phyloP scores from a whole-genome alignment of 2,113 vertebrate species.

The Coturnix japonica region DNA sequence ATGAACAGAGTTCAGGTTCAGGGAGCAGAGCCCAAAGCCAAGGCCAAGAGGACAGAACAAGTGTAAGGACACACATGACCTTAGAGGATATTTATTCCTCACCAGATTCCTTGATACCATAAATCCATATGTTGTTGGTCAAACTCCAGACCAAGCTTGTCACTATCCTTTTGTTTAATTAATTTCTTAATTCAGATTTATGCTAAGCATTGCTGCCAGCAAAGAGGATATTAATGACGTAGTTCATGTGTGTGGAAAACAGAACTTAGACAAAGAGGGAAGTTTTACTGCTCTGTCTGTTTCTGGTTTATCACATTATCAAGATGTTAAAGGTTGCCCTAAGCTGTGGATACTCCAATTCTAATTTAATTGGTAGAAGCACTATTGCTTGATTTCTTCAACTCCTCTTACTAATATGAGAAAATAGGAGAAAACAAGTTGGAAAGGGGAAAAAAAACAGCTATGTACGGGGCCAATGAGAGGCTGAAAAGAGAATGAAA shows the following conservation, averaged over 20 bases:
- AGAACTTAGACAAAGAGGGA: conserved; percentile 36
- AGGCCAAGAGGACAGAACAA: neutral
- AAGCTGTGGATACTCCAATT: conserved; percentile 26
- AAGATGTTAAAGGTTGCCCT: conserved; percentile 45
- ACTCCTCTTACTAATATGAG: neutral
- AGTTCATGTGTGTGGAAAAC: neutral
- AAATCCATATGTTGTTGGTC: neutral
- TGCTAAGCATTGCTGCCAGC: conserved; percentile 15
- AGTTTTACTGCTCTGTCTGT: conserved; percentile 45
- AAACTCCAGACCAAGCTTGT: neutral
- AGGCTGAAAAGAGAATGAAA: neutral
- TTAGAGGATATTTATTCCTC: neutral
- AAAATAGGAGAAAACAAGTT: neutral
- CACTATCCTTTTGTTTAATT: neutral
- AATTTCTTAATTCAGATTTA: conserved; percentile 27
- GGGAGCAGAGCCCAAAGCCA: neutral
- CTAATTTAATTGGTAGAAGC: conserved; percentile 34
- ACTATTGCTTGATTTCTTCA: neutral
- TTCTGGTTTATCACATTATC: conserved; percentile 61
- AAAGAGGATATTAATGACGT: conserved; percentile 9
- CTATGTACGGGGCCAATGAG: neutral
- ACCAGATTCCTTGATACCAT: neutral
- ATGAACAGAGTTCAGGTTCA: neutral
- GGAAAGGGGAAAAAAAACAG: neutral
- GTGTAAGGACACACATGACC: neutral